Base-by-base conservation (phyloP, 2,113 vertebrate genomes). In the Oncorhynchus gorbuscha region DNA sequence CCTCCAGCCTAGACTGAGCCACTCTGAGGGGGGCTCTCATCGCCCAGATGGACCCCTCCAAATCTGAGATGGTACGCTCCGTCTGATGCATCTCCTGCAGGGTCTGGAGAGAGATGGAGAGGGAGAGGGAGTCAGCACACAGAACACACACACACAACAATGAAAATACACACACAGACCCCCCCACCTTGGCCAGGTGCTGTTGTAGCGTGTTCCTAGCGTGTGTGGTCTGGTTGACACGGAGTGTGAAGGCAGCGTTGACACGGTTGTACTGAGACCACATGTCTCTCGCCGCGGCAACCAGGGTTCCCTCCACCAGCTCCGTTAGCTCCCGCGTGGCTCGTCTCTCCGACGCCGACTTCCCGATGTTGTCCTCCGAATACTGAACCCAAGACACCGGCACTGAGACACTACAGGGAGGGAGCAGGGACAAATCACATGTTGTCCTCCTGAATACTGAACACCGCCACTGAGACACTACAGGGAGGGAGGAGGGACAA, bases 41-140 rank as follows among this genome's bases (percentile, higher is more conserved):
- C 61, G 24, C 61, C n/a, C 61, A 9, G 61, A 64, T 91, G 71
- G 92, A 86, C 59, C 81, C 87, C 72, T 94, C 89, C 75, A 92
- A 76, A 62, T 90, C 80, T 84, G 74, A 39, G 35, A 94, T 87
- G 18, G 87, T 91, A 39, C 90, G 88, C 86, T 93, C 90, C 0
- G 89, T 91, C 90, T 94, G 93, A 69, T 94, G 89, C 83, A 90
- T 91, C 84, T 94, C 89, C 74, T 92, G 92, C 69, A 91, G 81
- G 0, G 86, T 87, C 94, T 94, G 84, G 18, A 45, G 8, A 45
- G 39, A 45, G 39, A 45, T 9, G 39, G 39, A 8, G 39, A 8
- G 7, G 39, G 39, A 9, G 6, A 6, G 8, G 1, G 39, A 8
- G 20, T 18, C n/a, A 26, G 45, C 22, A 51, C 39, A 49, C 4